phyloP scores from a whole-genome alignment of 2,113 vertebrate species.

The Pterophyllum scalare region DNA sequence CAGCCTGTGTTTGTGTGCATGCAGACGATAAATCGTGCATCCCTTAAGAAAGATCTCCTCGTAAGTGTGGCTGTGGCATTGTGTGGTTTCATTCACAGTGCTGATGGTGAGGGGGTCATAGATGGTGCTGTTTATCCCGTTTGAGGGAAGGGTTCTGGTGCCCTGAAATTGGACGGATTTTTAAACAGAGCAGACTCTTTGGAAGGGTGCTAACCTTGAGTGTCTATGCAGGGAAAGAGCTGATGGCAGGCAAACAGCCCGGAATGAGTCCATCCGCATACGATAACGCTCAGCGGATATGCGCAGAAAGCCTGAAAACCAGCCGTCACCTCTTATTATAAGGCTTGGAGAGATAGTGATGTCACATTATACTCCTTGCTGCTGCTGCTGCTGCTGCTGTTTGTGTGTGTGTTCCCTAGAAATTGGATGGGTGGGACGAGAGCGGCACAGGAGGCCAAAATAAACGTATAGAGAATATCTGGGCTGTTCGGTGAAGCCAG shows the following conservation, averaged over 20 bases:
- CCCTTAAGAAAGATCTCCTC: constrained; percentile 5
- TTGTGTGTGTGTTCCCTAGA: constrained; percentile 12
- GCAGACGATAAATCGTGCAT: constrained; percentile 36
- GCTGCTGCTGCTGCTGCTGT: not conserved
- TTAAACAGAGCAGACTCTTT: constrained; percentile 53
- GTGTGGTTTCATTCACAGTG: constrained; percentile 34
- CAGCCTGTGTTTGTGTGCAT: constrained; percentile 54
- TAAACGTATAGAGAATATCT: constrained; percentile 53
- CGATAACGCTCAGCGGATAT: constrained; percentile 68
- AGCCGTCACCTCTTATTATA: constrained; percentile 70
- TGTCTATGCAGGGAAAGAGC: constrained; percentile 59
- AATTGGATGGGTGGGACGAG: constrained; percentile 64
- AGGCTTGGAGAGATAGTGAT: constrained; percentile 71
- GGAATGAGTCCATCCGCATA: constrained; percentile 70
- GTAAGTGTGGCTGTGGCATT: constrained; percentile 25
- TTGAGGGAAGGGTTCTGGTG: constrained; percentile 15
- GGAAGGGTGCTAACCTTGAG: constrained; percentile 75
- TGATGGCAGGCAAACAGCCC: constrained; percentile 55
- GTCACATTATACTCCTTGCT: constrained; percentile 68
- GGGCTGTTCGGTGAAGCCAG: constrained; percentile 47
- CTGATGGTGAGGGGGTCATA: constrained; percentile 3
- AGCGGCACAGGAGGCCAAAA: constrained; percentile 49
- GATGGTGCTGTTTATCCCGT: constrained; percentile 30
- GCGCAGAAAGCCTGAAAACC: constrained; percentile 72
- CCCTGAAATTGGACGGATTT: constrained; percentile 24